These are phyloP conservation scores for Podilymbus podiceps DNA, from an alignment of 2,113 vertebrate genomes.

Conservation along the genomic window DNA sequence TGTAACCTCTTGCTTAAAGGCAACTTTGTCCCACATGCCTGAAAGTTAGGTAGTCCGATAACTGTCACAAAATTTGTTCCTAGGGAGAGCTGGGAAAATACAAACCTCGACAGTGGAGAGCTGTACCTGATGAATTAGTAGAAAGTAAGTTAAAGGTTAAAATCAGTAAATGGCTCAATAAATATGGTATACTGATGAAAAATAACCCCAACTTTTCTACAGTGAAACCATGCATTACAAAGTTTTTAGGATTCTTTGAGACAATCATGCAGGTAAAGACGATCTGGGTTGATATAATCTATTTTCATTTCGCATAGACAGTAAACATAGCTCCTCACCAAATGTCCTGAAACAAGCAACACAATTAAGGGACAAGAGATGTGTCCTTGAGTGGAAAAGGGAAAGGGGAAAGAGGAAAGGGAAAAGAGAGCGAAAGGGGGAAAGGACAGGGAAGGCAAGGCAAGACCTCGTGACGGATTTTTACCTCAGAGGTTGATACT, in stretches of 20 bases:
- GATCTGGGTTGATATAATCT: background rate
- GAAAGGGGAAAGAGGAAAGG: background rate
- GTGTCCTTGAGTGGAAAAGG: background rate
- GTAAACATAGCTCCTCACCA: background rate
- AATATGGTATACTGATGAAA: background rate
- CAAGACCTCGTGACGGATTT: background rate
- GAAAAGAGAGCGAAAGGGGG: background rate
- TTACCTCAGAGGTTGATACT: background rate
- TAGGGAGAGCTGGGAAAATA: background rate
- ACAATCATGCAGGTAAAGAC: background rate
- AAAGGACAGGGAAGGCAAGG: background rate
- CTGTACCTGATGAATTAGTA: background rate
- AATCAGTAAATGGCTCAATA: background rate
- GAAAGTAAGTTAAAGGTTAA: background rate
- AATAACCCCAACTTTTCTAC: background rate
- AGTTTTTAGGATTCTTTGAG: background rate
- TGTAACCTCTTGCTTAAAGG: background rate
- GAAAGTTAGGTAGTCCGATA: background rate
- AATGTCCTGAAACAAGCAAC: background rate
- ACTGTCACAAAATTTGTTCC: background rate
- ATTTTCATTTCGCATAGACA: background rate
- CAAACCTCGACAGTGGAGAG: background rate
- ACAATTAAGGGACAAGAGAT: background rate
- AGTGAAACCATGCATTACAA: background rate
- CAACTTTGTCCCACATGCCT: background rate